Conservation (phyloP, 2,888 invertebrate genomes). For the Erebia aethiops region DNA sequence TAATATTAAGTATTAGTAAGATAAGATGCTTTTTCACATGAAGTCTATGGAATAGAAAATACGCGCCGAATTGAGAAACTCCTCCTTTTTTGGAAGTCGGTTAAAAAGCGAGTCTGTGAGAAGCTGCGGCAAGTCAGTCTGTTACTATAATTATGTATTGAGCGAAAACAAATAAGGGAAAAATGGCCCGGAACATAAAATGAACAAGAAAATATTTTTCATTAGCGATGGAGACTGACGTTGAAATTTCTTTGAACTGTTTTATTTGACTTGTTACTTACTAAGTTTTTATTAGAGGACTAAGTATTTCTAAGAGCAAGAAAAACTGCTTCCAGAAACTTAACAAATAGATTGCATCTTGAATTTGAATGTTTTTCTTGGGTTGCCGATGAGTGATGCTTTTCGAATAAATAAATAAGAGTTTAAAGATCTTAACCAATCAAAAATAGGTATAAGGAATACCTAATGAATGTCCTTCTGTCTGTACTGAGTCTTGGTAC, state of each 20-base stretch:
- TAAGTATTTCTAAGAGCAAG: background rate
- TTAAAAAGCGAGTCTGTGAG: no score
- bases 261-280: slow-evolving; percentile 18
- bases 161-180: slow-evolving; percentile 3
- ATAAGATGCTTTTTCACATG: no score
- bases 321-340: slow-evolving; percentile 7
- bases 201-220: slow-evolving; percentile 23
- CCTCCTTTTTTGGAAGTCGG: no score
- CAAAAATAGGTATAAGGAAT: no score
- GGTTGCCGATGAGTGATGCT: background rate
- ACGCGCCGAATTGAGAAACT: no score
- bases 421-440: no score
- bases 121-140: no score
- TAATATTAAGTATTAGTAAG: no score
- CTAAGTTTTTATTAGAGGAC: background rate
- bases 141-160: background rate
- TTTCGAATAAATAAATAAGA: background rate
- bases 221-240: slow-evolving; percentile 16
- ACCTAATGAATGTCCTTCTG: no score
- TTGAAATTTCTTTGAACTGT: slow-evolving; percentile 12
- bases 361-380: slow-evolving; percentile 1
- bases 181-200: slow-evolving; percentile 9
- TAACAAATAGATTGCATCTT: slow-evolving; percentile 14
- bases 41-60: no score
- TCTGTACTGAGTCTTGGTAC: no score